phyloP scores from a whole-genome alignment of 2,113 vertebrate genomes.

The Aythya baeri region DNA sequence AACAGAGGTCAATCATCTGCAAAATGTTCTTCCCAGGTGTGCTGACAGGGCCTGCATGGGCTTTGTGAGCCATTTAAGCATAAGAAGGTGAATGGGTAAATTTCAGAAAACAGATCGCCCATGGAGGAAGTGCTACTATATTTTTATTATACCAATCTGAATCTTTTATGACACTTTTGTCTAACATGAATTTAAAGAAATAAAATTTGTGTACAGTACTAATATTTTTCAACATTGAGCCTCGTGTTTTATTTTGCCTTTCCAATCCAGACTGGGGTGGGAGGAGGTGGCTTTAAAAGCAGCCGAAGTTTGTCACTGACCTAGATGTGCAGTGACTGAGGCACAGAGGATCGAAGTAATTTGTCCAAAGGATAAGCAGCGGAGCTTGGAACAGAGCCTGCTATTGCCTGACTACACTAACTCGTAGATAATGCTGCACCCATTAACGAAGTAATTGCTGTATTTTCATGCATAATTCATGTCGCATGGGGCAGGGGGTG shows the following conservation, averaged over 20 bases:
- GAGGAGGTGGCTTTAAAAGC: background rate
- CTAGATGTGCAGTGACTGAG: background rate
- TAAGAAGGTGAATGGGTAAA: background rate
- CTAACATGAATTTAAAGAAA: constrained; percentile 54
- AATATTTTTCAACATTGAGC: background rate
- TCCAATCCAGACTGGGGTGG: background rate
- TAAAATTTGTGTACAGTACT: background rate
- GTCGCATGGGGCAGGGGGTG: too few relatives aligned
- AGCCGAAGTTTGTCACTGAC: background rate
- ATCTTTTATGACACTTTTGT: constrained; percentile 47
- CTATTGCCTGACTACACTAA: background rate
- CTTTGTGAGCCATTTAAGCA: background rate
- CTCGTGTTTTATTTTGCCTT: background rate
- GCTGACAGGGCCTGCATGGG: background rate
- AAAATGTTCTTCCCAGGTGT: background rate
- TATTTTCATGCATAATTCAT: too few relatives aligned
- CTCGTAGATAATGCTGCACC: background rate
- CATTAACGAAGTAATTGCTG: background rate
- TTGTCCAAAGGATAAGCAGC: background rate
- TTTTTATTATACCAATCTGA: background rate
- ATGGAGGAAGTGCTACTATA: background rate
- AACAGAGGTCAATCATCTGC: background rate
- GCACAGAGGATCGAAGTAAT: background rate
- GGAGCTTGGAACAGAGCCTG: background rate
- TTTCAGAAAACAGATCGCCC: background rate